phyloP scores from a whole-genome alignment of 2,113 vertebrate genomes.

The Caranx ignobilis region DNA sequence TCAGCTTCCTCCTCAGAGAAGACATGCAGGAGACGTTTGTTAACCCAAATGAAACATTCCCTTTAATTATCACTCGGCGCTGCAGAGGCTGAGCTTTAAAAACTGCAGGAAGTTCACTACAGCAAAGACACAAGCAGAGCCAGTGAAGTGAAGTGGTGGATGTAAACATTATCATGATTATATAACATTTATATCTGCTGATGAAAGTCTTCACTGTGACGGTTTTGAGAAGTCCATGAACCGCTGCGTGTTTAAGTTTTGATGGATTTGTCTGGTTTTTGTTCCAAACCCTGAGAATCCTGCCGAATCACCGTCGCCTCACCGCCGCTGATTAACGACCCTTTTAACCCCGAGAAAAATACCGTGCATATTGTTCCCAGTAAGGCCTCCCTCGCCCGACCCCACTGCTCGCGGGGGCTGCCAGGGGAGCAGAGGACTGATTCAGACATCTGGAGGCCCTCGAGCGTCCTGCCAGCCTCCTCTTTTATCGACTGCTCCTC shows the following conservation, averaged over 20 bases:
- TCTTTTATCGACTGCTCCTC: constrained; percentile 50
- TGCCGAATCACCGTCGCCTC: constrained; percentile 15
- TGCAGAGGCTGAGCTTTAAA: too few species aligned
- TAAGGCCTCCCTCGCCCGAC: constrained; percentile 15
- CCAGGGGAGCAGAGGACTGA: constrained; percentile 31
- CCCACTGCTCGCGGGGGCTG: constrained; percentile 8
- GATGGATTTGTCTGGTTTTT: background rate
- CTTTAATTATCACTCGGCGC: too few species aligned
- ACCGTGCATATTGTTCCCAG: background rate
- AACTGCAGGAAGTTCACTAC: too few species aligned
- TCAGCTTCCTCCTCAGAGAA: too few species aligned
- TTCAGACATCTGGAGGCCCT: constrained; percentile 47
- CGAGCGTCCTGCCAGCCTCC: constrained; percentile 37
- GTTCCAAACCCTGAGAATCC: background rate
- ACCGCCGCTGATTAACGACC: constrained; percentile 2
- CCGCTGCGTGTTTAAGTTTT: too few species aligned
- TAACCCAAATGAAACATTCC: too few species aligned
- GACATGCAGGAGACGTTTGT: too few species aligned
- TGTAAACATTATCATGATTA: too few species aligned
- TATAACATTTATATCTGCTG: too few species aligned
- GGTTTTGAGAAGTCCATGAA: background rate
- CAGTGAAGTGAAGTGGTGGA: too few species aligned
- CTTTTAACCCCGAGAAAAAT: background rate
- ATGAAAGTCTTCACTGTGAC: background rate
- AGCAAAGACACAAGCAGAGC: too few species aligned